Evolutionary conservation across 2,888 invertebrate species (phyloP), one percentile per base, ranked within the genome.

Genomic region (Tetheella fluctuosa): DNA sequence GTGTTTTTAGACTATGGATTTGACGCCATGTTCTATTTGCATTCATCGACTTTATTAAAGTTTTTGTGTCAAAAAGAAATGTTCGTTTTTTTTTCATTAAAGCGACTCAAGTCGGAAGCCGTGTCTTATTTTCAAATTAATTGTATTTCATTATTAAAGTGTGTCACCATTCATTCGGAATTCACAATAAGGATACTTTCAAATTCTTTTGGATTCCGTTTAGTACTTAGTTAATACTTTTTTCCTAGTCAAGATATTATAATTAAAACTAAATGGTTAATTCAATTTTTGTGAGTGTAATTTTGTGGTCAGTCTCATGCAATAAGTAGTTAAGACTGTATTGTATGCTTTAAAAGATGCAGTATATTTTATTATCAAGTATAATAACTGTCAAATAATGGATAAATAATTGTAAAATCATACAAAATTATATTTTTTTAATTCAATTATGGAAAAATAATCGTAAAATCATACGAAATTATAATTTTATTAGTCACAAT

Each of bases 81-180:
- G 13, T 34, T 34, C 34, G 30, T 5, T 42, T 42, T n/a, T n/a
- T n/a, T 6, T 7, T n/a, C 42, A 8, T n/a, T 20, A 15, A 48
- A 7, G 48, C 5, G n/a, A 7, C 1, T 10, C 7, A 10, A 8
- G 20, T 48, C n/a, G 20, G 20, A 48, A 20, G 20, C 20, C 48
- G 20, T 25, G 3, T 48, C 34, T 17, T 48, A 20, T 20, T 42
- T 4, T 1, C 17, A 48, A 39, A 48, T 48, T 48, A 48, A 48
- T 48, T 48, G 48, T 48, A 48, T 48, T 20, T 48, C 48, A 48
- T 48, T 34, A 34, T 34, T 20, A 48, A 48, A 48, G n/a, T 48
- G 7, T 48, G n/a, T 48, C n/a, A 48, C 48, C 10, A 20, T 48
- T 48, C n/a, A n/a, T 48, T 20, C 48, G 15, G 48, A 48, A 48